These are phyloP conservation scores for Troilus luridus DNA, from an alignment of 2,888 invertebrate genomes.

Conservation along the genomic window DNA sequence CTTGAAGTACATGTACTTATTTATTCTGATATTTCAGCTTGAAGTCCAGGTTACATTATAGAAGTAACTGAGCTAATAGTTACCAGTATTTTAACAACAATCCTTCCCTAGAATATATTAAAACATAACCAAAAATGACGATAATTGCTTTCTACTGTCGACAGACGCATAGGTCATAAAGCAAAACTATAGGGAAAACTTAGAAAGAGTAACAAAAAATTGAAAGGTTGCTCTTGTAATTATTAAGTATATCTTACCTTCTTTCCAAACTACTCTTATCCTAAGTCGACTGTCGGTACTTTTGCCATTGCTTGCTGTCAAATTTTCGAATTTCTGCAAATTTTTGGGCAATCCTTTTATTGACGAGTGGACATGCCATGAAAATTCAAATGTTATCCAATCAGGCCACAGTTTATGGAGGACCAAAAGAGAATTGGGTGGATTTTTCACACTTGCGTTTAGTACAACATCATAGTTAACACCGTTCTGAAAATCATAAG, in stretches of 20 bases:
- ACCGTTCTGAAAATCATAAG: constrained; percentile 69
- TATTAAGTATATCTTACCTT: constrained; percentile 72
- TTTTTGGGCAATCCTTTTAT: constrained; percentile 72
- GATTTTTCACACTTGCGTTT: constrained; percentile 75
- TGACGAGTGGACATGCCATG: constrained; percentile 78
- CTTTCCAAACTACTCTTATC: constrained; percentile 82
- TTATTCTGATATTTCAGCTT: too few relatives aligned
- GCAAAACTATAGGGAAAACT: too few relatives aligned
- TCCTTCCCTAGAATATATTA: too few relatives aligned
- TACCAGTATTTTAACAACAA: too few relatives aligned
- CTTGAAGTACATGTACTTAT: too few relatives aligned
- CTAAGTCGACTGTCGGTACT: constrained; percentile 70
- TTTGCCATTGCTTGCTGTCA: constrained; percentile 52
- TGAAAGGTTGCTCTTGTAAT: background rate
- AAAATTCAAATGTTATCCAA: constrained; percentile 71
- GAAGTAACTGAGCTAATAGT: too few relatives aligned
- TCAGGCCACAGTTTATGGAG: constrained; percentile 74
- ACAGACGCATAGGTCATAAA: too few relatives aligned
- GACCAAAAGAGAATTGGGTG: constrained; percentile 79
- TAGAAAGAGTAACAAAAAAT: background rate
- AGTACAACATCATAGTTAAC: constrained; percentile 76
- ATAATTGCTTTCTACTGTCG: too few relatives aligned
- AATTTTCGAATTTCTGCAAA: constrained; percentile 67
- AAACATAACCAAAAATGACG: too few relatives aligned
- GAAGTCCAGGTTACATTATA: too few relatives aligned